Evolutionary conservation across 2,888 invertebrate genomes (phyloP), one percentile per base, ranked within the genome.

Genomic region (Invenusta paracnida): DNA sequence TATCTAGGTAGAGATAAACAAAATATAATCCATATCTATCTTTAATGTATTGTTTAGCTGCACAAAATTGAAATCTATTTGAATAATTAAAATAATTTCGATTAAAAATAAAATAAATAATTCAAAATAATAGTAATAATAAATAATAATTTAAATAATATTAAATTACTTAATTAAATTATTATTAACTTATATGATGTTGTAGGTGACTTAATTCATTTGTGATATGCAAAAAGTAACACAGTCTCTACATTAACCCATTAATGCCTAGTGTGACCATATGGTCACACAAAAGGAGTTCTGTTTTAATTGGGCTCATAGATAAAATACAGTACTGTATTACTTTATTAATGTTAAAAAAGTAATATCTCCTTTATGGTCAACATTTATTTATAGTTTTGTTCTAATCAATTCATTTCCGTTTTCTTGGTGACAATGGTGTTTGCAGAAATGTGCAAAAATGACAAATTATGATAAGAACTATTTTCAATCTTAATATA

Each of bases 241-340:
- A 48, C n/a, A n/a, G n/a, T n/a, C 5, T 48, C 5, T 17, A 48
- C 48, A 48, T 73, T 73, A 73, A 73, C 11, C 25, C 11, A 13
- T 73, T 13, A 73, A 73, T 5, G 17, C 73, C 73, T 73, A 73
- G 73, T 73, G 73, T 73, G 73, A 73, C 73, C 73, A 73, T 73
- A 23, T 73, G 73, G 73, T 73, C 73, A 73, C 73, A 73, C 27
- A 73, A 73, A 48, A 48, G 48, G 48, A 48, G 5, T 11, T 17
- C 17, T 48, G 48, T 11, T n/a, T 17, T 48, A 11, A 11, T 11
- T 5, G 17, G 17, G 11, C 5, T 48, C 17, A 48, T 11, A 11
- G 48, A 48, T 11, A 17, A 48, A 48, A 48, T 48, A 48, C 17
- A 48, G 5, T 17, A 17, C 5, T 48, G 17, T 48, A 48, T 48